Evolutionary conservation across 2,888 invertebrate species (phyloP).

Genomic region (Onchidella celtica): DNA sequence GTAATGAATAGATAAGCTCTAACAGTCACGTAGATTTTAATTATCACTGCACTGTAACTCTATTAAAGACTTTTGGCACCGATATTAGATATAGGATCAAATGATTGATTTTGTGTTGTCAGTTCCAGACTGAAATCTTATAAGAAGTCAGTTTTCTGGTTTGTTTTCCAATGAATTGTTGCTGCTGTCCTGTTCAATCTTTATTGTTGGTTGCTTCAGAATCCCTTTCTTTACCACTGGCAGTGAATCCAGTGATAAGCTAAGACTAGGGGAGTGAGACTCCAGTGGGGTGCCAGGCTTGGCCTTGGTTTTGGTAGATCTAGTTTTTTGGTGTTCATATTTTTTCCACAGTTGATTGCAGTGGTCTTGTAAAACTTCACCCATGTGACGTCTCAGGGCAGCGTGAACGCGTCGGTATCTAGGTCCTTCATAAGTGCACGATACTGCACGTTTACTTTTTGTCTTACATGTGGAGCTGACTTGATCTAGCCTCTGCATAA

Average conservation of each 20-base stretch:
- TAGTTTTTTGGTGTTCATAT: neutral
- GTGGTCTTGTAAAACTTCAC: constrained; percentile 33
- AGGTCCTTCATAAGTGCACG: constrained; percentile 25
- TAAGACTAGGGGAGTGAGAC: neutral
- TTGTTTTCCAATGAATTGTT: neutral
- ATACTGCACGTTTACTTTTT: neutral
- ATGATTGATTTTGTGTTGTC: neutral
- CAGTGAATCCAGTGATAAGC: constrained; percentile 21
- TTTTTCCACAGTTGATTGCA: neutral
- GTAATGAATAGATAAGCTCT: no score
- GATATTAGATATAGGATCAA: no score
- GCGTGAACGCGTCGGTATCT: constrained; percentile 38
- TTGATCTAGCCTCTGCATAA: constrained; percentile 61
- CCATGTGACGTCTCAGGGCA: constrained; percentile 45
- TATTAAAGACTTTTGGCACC: no score
- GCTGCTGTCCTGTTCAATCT: neutral
- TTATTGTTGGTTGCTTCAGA: neutral
- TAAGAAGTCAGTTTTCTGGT: neutral
- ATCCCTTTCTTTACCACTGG: constrained; percentile 18
- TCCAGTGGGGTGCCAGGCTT: neutral
- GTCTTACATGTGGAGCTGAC: constrained; percentile 20
- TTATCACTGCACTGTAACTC: no score
- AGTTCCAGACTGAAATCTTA: no score
- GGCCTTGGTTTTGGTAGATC: neutral
- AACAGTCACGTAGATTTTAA: no score